These are phyloP conservation scores for Clanis bilineata DNA, from an alignment of 2,888 invertebrate genomes.

Conservation along the genomic window DNA sequence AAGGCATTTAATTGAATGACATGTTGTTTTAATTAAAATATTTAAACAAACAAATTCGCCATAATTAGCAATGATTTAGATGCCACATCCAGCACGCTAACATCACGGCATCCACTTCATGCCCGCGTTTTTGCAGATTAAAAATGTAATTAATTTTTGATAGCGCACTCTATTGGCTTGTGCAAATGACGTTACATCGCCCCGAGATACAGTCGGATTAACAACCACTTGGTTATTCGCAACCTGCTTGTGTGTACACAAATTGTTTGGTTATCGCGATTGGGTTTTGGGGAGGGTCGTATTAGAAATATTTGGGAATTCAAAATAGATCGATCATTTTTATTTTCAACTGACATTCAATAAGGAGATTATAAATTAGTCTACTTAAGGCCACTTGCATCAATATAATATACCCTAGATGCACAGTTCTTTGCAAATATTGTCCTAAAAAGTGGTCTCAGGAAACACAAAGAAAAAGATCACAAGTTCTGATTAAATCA, in stretches of 20 bases:
- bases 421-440: no score
- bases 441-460: no score
- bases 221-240: constrained; percentile 25
- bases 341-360: no score
- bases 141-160: constrained; percentile 80
- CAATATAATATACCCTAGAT: no score
- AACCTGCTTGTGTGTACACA: neutral
- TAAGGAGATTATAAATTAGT: no score
- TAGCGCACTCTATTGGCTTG: constrained; percentile 69
- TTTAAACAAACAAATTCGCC: no score
- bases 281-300: neutral
- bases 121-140: constrained; percentile 73
- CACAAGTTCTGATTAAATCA: no score
- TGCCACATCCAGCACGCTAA: constrained; percentile 39
- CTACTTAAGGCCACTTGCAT: no score
- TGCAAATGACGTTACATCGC: constrained; percentile 64
- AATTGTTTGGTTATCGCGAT: constrained; percentile 2
- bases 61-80: neutral
- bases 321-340: neutral
- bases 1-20: no score
- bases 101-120: constrained; percentile 46
- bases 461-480: no score
- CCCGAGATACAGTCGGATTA: constrained; percentile 48
- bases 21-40: no score
- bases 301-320: neutral